These are phyloP conservation scores for Cyclopterus lumpus DNA, from an alignment of 2,797 vertebrate genomes.

Conservation along the genomic window DNA sequence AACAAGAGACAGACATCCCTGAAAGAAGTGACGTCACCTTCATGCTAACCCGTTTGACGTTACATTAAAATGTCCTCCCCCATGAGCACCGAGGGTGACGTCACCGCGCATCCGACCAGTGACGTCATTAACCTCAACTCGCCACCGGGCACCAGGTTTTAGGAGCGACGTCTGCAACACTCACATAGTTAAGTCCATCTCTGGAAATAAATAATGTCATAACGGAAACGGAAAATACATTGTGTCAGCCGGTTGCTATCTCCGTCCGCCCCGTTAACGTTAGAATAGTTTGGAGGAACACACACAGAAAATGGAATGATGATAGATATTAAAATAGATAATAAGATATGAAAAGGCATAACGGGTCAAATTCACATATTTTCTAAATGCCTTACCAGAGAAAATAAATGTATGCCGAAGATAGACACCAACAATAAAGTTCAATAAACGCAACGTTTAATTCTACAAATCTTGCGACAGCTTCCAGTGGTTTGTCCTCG, in stretches of 20 bases:
- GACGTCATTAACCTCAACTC: neutral
- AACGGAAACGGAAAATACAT: neutral
- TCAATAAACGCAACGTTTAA: neutral
- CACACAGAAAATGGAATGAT: neutral
- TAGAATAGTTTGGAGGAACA: neutral
- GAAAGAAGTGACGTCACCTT: neutral
- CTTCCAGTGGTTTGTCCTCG: neutral
- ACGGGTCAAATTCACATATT: neutral
- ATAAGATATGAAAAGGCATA: neutral
- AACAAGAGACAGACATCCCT: neutral
- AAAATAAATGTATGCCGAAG: neutral
- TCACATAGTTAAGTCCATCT: fast-evolving
- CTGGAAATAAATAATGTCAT: neutral
- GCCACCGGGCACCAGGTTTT: neutral
- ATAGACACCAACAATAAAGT: slow-evolving; percentile 12
- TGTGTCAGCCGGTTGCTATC: slow-evolving; percentile 35
- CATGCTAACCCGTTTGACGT: neutral
- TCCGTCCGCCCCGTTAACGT: neutral
- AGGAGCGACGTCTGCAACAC: neutral
- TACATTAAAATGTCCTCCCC: neutral
- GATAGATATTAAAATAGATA: too few species aligned
- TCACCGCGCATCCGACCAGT: too few species aligned
- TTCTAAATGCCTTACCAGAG: slow-evolving; percentile 43
- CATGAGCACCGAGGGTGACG: neutral
- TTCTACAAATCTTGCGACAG: neutral